Conservation (phyloP, 37 sponge, comb jelly and placozoan species). For the Lycopodina hypogea region DNA sequence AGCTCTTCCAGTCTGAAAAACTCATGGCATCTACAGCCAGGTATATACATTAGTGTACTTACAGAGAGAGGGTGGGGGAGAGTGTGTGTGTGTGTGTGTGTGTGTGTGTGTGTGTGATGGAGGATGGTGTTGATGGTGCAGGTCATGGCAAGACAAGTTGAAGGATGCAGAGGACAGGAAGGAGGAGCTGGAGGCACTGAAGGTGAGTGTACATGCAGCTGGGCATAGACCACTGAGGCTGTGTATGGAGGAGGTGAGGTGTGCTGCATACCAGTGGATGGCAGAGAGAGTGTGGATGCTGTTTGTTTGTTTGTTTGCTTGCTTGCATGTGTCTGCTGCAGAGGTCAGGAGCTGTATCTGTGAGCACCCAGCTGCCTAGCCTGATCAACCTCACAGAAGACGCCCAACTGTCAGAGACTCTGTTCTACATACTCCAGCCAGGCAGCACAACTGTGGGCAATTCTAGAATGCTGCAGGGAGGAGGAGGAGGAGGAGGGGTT, state of each 20-base stretch:
- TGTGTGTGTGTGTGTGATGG: neutral
- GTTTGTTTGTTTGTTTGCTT: no score
- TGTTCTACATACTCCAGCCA: slow-evolving; percentile 80
- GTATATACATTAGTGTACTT: neutral
- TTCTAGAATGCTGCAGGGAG: no score
- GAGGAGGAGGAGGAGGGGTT: no score
- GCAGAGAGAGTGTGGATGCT: neutral
- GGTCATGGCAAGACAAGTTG: slow-evolving; percentile 76
- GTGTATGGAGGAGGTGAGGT: no score
- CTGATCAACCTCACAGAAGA: slow-evolving; percentile 91
- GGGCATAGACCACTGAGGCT: no score
- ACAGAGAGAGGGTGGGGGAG: no score
- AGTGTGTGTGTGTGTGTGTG: slow-evolving; percentile 4
- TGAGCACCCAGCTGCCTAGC: slow-evolving; percentile 79
- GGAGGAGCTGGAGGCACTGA: slow-evolving; percentile 72
- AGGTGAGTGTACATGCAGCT: slow-evolving; percentile 34
- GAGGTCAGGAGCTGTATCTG: slow-evolving; percentile 68
- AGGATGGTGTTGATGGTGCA: slow-evolving; percentile 7
- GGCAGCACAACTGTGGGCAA: slow-evolving; percentile 67
- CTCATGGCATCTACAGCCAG: slow-evolving; percentile 63
- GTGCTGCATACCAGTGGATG: no score
- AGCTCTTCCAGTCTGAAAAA: slow-evolving; percentile 69
- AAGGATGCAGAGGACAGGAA: slow-evolving; percentile 59
- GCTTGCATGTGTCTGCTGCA: slow-evolving; percentile 8
- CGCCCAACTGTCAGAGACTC: slow-evolving; percentile 87